phyloP scores from a whole-genome alignment of 2,888 invertebrate species.

The Agrotis ipsilon region DNA sequence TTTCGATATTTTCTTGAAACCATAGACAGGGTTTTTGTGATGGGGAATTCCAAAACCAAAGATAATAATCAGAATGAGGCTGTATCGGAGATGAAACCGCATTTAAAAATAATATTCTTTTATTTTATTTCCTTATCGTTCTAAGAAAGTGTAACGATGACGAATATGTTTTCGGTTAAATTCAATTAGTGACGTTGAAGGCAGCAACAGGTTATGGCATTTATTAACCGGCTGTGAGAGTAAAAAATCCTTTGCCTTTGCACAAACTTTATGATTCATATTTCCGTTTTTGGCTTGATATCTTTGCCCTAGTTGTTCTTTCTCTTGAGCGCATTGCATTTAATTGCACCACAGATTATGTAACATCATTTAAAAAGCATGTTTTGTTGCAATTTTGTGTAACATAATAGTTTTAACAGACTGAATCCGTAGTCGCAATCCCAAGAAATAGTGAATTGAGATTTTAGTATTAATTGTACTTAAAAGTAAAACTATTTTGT shows the following conservation, averaged over 20 bases:
- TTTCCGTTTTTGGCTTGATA: slow-evolving; percentile 35
- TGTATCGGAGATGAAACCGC: slow-evolving; percentile 11
- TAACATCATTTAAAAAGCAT: not conserved
- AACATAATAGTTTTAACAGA: too few relatives aligned
- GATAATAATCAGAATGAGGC: not conserved
- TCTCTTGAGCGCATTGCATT: not conserved
- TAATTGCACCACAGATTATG: slow-evolving; percentile 33
- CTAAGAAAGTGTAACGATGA: slow-evolving; percentile 51
- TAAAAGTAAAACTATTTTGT: too few relatives aligned
- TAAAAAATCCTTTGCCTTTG: slow-evolving; percentile 15
- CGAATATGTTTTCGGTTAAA: slow-evolving; percentile 52
- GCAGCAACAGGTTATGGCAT: slow-evolving; percentile 2
- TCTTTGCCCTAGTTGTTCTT: slow-evolving; percentile 23
- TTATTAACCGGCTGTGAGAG: slow-evolving; percentile 13
- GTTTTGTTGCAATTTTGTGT: too few relatives aligned
- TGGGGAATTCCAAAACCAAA: slow-evolving; percentile 21
- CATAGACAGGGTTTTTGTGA: not conserved
- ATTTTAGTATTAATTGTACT: too few relatives aligned
- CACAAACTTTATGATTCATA: slow-evolving; percentile 42
- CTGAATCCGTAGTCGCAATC: too few relatives aligned
- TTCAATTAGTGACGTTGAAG: slow-evolving; percentile 33
- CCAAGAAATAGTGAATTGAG: too few relatives aligned
- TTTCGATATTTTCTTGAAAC: not conserved
- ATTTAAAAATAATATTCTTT: slow-evolving; percentile 8
- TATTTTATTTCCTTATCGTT: slow-evolving; percentile 42